Evolutionary conservation across 1,140 invertebrate genomes (phyloP).

Genomic region (Globodera rostochiensis): DNA sequence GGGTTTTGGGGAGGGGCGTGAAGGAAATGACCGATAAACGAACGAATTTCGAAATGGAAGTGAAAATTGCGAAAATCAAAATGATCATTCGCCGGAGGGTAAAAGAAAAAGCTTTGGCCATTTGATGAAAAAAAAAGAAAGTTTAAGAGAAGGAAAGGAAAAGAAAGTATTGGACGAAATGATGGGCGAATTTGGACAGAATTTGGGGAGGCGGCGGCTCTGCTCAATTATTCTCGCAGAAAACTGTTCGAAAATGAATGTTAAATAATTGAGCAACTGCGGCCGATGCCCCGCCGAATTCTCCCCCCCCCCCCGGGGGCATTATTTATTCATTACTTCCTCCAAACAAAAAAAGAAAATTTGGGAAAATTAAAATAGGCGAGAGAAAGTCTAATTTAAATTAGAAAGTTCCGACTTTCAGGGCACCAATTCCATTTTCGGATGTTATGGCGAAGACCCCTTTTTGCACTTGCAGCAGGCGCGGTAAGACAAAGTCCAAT

Average conservation of each 20-base stretch:
- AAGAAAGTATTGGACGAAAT: neutral
- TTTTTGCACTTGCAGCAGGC: constrained; percentile 2
- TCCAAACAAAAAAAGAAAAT: neutral
- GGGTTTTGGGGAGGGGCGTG: too few relatives aligned
- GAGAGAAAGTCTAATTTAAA: neutral
- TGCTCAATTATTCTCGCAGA: neutral
- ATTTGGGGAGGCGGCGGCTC: neutral
- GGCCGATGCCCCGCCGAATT: neutral
- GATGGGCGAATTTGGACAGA: neutral
- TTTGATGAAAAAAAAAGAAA: neutral
- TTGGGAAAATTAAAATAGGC: neutral
- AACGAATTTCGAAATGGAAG: too few relatives aligned
- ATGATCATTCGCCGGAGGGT: too few relatives aligned
- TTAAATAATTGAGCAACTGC: constrained; percentile 7
- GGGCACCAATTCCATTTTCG: constrained; percentile 2
- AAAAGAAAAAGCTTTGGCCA: neutral
- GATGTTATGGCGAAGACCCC: constrained; percentile 1
- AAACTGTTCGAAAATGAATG: constrained; percentile 6
- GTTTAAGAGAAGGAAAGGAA: neutral
- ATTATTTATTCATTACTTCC: constrained; percentile 8
- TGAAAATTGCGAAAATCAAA: too few relatives aligned
- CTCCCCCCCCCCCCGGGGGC: neutral
- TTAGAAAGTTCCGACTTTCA: neutral
- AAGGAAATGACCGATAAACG: too few relatives aligned
- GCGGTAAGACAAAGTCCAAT: neutral